Base-by-base conservation (phyloP, 2,888 invertebrate species). In the Nasonovia ribisnigri region DNA sequence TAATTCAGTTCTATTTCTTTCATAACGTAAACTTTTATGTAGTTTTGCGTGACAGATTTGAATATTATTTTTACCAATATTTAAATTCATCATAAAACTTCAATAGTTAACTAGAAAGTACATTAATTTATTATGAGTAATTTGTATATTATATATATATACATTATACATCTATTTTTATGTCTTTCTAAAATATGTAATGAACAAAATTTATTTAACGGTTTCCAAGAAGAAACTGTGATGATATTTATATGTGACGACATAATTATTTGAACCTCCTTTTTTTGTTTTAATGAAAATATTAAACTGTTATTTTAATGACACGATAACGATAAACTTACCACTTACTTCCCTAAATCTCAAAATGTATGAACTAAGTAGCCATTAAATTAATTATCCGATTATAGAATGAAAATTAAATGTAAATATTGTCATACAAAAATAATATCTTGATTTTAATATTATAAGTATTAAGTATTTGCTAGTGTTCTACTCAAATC, bases 1-100 rank as follows among this genome's bases (percentile, higher is more conserved):
- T n/a, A 36, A 60, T 86, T 86, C 57, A 57, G n/a, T 43, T 84
- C n/a, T 54, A 29, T 42, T 77, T 77, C 57, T 43, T 91, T 86
- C 43, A 67, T 90, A 46, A 67, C n/a, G 43, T 57, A 57, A 91
- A 91, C 54, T 91, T 91, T 46, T 43, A 86, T 60, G 46, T 46
- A 43, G 26, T 46, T 43, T 91, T 46, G 84, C 84, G 46, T 91
- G 91, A 91, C 90, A 26, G 54, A 1, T 84, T 54, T n/a, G 24
- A 43, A 91, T 29, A 91, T 84, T 54, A 51, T 46, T 91, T 86
- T 42, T 43, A 10, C 36, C 29, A 46, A 29, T 24, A 42, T 91
- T 91, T 29, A 67, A 84, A 91, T 57, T 91, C 57, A 84, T 84
- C 54, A 84, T 42, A 29, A 91, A 91, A 54, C 84, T 91, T 89